Percentiles rank a stretch among this genome's conserved stretches.
phyloP scores from a whole-genome alignment of 2,113 vertebrate genomes.

The Formicarius rufipectus region DNA sequence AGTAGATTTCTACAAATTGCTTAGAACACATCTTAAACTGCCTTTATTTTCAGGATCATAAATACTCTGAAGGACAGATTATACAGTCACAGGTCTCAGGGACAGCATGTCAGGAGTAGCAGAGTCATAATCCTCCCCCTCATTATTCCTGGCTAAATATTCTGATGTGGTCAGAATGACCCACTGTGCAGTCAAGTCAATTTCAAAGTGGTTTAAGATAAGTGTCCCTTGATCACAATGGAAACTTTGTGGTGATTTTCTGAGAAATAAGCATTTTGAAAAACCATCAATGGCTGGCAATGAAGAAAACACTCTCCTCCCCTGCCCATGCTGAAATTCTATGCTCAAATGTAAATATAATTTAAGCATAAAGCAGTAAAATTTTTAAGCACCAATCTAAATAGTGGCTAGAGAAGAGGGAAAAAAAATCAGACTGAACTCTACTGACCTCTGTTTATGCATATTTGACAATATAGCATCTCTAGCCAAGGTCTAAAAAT shows the following conservation, averaged over 20 bases:
- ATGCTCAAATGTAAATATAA: slow-evolving; percentile 41
- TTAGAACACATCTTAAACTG: slow-evolving; percentile 1
- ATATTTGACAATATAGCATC: slow-evolving; percentile 21
- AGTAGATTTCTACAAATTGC: slow-evolving; percentile 8
- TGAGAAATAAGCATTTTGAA: slow-evolving; percentile 30
- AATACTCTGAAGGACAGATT: slow-evolving; percentile 17
- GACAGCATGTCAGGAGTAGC: background rate
- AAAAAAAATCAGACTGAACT: slow-evolving; percentile 4
- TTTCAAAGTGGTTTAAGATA: slow-evolving; percentile 29
- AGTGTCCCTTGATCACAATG: slow-evolving; percentile 24
- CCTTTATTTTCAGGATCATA: slow-evolving; percentile 39
- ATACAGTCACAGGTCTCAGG: background rate
- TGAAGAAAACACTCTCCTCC: background rate
- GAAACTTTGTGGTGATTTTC: slow-evolving; percentile 36
- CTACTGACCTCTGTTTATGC: background rate
- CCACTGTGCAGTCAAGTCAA: background rate
- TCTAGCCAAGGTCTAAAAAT: slow-evolving; percentile 58
- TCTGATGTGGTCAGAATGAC: slow-evolving; percentile 25
- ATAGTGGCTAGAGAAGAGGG: background rate
- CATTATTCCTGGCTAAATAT: background rate
- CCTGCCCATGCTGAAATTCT: slow-evolving; percentile 22
- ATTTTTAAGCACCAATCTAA: slow-evolving; percentile 15
- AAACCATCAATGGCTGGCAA: background rate
- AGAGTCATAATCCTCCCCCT: background rate
- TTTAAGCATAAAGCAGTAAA: background rate